phyloP scores from a whole-genome alignment of 2,113 vertebrate species.

The Tetraodon nigroviridis region DNA sequence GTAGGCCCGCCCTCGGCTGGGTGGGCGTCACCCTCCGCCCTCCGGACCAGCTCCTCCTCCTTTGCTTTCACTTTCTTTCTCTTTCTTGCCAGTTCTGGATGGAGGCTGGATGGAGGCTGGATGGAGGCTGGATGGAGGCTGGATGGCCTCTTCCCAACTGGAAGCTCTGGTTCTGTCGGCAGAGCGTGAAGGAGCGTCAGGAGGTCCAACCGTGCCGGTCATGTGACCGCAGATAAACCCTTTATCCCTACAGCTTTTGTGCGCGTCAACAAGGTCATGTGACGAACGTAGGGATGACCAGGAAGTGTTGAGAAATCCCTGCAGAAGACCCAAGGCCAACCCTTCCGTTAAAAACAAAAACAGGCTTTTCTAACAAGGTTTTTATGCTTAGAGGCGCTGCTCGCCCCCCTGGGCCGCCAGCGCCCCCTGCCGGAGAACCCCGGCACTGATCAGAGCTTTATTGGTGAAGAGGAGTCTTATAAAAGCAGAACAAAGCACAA shows the following conservation, averaged over 20 bases:
- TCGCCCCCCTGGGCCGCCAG: no score
- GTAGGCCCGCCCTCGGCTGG: no score
- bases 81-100: no score
- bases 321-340: not conserved
- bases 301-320: conserved; percentile 18
- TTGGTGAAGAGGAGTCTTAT: not conserved
- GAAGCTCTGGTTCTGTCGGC: not conserved
- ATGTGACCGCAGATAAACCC: conserved; percentile 51
- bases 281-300: conserved; percentile 15
- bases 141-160: not conserved
- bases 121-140: no score
- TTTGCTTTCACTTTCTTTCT: no score
- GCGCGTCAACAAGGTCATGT: conserved; percentile 42
- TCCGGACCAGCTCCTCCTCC: no score
- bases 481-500: no score
- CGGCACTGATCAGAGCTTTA: no score
- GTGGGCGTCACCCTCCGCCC: no score
- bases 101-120: no score
- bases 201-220: conserved; percentile 38
- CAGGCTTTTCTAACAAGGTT: not conserved
- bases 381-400: no score
- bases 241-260: conserved; percentile 38
- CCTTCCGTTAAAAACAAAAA: not conserved
- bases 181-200: conserved; percentile 21
- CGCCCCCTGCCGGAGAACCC: no score